Percentiles rank a stretch among this genome's conserved stretches.
These are phyloP conservation scores for Agrypnus murinus DNA, from an alignment of 2,888 invertebrate species.

Conservation along the genomic window DNA sequence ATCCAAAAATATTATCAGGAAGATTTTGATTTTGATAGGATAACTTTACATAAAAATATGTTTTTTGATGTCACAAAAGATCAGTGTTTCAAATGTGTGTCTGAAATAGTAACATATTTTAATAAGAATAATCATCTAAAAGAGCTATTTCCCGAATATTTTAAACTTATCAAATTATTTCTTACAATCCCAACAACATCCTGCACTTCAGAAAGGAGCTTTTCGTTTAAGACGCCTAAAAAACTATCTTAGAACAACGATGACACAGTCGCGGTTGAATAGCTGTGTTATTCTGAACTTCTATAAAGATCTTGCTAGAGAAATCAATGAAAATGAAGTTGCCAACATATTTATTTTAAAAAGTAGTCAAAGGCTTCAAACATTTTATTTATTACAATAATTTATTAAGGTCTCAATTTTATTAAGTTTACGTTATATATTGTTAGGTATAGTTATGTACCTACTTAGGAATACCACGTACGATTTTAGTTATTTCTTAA, in stretches of 20 bases:
- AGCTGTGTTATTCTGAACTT: background rate
- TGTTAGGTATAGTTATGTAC: no score
- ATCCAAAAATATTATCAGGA: slow-evolving; percentile 14
- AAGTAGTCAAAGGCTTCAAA: no score
- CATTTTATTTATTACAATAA: no score
- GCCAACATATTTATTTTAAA: background rate
- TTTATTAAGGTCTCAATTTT: no score
- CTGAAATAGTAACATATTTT: no score
- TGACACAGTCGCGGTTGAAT: slow-evolving; percentile 4
- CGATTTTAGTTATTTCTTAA: no score
- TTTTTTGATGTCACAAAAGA: slow-evolving; percentile 14
- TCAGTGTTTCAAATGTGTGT: background rate
- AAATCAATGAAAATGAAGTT: slow-evolving; percentile 3
- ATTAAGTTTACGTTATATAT: no score
- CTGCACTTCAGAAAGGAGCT: background rate
- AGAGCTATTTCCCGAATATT: slow-evolving; percentile 1
- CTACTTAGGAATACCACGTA: no score
- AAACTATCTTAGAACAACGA: no score
- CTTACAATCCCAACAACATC: background rate
- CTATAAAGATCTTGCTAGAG: slow-evolving; percentile 3
- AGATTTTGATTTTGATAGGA: slow-evolving; percentile 6
- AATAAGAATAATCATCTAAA: no score
- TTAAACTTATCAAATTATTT: no score
- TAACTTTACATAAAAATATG: slow-evolving; percentile 10
- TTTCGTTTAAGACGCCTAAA: slow-evolving; percentile 7